Evolutionary conservation across 1,140 invertebrate species (phyloP).

Genomic region (Macrobrachium rosenbergii): DNA sequence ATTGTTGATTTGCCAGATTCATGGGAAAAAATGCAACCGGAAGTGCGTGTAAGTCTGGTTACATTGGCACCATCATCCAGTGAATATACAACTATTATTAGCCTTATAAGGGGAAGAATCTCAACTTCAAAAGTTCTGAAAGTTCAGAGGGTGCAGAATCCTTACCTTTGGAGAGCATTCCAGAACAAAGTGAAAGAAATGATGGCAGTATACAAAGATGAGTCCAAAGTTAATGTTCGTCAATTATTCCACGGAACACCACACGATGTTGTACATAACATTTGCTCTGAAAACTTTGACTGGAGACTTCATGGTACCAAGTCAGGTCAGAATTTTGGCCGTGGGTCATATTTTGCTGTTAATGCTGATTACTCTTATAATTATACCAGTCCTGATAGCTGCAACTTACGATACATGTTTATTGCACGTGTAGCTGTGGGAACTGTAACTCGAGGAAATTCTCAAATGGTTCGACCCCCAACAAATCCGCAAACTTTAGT

Average conservation of each 20-base stretch:
- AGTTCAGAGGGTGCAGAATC: slow-evolving; percentile 43
- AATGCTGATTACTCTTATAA: neutral
- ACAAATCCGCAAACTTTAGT: slow-evolving; percentile 14
- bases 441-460: slow-evolving; percentile 22
- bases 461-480: slow-evolving; percentile 4
- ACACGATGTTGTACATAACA: slow-evolving; percentile 36
- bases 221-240: slow-evolving; percentile 23
- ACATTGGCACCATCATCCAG: slow-evolving; percentile 16
- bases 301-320: slow-evolving; percentile 51
- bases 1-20: neutral
- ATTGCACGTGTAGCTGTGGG: slow-evolving; percentile 38
- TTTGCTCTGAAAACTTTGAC: slow-evolving; percentile 54
- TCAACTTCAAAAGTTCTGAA: slow-evolving; percentile 1
- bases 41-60: slow-evolving; percentile 7
- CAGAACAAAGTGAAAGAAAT: slow-evolving; percentile 47
- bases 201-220: slow-evolving; percentile 2
- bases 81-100: slow-evolving; percentile 21
- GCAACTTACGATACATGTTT: slow-evolving; percentile 27
- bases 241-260: slow-evolving; percentile 50
- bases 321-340: slow-evolving; percentile 24
- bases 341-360: slow-evolving; percentile 51
- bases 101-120: neutral
- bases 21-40: slow-evolving; percentile 52
- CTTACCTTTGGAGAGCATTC: slow-evolving; percentile 44
- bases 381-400: slow-evolving; percentile 1